Evolutionary conservation across 2,888 invertebrate genomes (phyloP).

Genomic region (Tachina grossa): DNA sequence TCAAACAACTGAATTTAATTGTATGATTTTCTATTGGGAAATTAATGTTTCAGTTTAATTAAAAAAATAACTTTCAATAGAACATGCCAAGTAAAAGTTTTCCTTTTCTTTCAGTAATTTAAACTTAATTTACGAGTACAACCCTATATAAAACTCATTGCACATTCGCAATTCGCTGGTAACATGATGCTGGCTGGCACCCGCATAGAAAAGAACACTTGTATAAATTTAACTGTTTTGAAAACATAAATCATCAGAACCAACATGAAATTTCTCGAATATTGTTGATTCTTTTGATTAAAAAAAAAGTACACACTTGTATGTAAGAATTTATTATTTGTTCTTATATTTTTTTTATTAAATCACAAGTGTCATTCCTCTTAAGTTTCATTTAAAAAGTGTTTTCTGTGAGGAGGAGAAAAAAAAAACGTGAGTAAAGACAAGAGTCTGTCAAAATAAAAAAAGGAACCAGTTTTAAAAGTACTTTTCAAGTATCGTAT

Average conservation of each 20-base stretch:
- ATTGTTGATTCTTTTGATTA: conserved; percentile 11
- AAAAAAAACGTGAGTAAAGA: not conserved
- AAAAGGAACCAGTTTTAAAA: not conserved
- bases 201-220: conserved; percentile 36
- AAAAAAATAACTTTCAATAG: no score
- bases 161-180: conserved; percentile 4
- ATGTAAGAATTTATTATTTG: conserved; percentile 14
- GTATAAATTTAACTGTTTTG: conserved; percentile 52
- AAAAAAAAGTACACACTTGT: not conserved
- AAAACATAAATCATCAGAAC: conserved; percentile 50
- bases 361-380: conserved; percentile 46
- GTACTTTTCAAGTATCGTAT: not conserved
- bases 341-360: conserved; percentile 32
- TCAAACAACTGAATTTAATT: no score
- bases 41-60: not conserved
- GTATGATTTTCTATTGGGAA: not conserved
- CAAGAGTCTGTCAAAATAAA: not conserved
- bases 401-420: not conserved
- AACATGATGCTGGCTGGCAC: conserved; percentile 34
- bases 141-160: conserved; percentile 3
- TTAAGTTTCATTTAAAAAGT: conserved; percentile 14
- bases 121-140: conserved; percentile 30
- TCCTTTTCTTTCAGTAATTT: not conserved
- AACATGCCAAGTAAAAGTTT: no score
- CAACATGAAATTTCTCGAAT: not conserved